Conservation (phyloP, 2,888 invertebrate species). For the Eupsilia transversa region DNA sequence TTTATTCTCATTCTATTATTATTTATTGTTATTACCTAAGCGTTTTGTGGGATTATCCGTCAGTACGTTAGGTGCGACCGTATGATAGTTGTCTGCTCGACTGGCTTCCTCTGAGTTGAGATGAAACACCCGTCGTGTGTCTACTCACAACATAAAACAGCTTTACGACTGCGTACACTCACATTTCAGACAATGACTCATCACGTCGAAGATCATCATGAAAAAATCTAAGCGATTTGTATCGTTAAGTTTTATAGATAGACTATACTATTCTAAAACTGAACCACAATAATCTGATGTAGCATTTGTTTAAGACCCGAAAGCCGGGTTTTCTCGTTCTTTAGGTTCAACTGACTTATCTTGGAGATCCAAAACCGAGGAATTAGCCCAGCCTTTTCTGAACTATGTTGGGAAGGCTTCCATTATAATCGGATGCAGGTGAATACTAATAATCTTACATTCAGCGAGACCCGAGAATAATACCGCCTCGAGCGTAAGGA, state of each 20-base stretch:
- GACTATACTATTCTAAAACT: background rate
- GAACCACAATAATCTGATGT: background rate
- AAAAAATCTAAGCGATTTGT: slow-evolving; percentile 29
- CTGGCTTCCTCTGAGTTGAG: slow-evolving; percentile 5
- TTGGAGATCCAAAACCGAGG: background rate
- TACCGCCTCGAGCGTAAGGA: too few relatives aligned
- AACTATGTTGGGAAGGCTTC: background rate
- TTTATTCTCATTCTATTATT: background rate
- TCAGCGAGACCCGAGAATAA: too few relatives aligned
- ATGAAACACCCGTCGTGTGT: slow-evolving; percentile 21
- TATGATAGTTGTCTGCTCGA: background rate
- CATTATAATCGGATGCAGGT: background rate
- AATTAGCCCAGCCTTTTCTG: background rate
- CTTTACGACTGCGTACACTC: slow-evolving; percentile 27
- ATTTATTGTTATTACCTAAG: too few relatives aligned
- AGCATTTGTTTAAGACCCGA: background rate
- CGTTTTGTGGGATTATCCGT: background rate
- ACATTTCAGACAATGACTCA: slow-evolving; percentile 39
- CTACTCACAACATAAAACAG: slow-evolving; percentile 33
- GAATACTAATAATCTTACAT: background rate
- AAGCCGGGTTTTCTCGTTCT: background rate
- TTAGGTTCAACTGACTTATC: background rate
- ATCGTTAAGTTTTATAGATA: slow-evolving; percentile 16
- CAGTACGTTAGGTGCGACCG: background rate
- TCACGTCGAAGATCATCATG: background rate